Evolutionary conservation across 2,888 invertebrate genomes (phyloP).

Genomic region (Athalia cordata): DNA sequence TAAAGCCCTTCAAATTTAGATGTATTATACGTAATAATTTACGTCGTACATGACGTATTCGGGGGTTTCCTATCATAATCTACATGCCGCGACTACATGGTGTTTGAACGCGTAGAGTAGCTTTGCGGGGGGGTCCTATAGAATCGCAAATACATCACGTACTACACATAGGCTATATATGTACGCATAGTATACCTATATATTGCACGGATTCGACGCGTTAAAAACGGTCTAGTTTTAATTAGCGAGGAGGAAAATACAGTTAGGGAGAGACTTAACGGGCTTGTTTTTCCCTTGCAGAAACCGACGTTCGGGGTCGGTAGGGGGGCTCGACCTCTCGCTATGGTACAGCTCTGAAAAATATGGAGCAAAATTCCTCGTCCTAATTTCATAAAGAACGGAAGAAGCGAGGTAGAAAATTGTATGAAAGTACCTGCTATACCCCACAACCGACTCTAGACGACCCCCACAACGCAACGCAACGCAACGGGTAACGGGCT

Average conservation of each 20-base stretch:
- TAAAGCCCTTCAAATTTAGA: too few relatives aligned
- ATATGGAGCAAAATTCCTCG: conserved; percentile 39
- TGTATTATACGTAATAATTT: too few relatives aligned
- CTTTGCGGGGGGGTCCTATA: too few relatives aligned
- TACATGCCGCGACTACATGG: too few relatives aligned
- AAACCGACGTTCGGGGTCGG: background rate
- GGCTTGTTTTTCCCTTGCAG: conserved; percentile 30
- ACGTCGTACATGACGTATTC: too few relatives aligned
- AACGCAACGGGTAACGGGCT: conserved; percentile 46
- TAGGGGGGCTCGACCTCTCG: background rate
- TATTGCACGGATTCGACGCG: conserved; percentile 14
- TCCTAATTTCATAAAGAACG: conserved; percentile 45
- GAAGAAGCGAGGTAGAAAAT: conserved; percentile 44
- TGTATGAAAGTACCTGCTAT: conserved; percentile 39
- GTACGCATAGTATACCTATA: background rate
- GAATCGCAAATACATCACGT: too few relatives aligned
- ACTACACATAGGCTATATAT: too few relatives aligned
- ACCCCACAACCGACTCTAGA: conserved; percentile 47
- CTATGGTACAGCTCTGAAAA: conserved; percentile 14
- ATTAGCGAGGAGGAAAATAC: conserved; percentile 38
- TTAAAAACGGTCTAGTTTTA: conserved; percentile 37
- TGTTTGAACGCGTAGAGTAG: too few relatives aligned
- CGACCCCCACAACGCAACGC: background rate
- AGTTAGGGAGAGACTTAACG: conserved; percentile 40
- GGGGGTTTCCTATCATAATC: too few relatives aligned